phyloP scores from a whole-genome alignment of 2,113 vertebrate genomes.

The Zosterops pallidus region DNA sequence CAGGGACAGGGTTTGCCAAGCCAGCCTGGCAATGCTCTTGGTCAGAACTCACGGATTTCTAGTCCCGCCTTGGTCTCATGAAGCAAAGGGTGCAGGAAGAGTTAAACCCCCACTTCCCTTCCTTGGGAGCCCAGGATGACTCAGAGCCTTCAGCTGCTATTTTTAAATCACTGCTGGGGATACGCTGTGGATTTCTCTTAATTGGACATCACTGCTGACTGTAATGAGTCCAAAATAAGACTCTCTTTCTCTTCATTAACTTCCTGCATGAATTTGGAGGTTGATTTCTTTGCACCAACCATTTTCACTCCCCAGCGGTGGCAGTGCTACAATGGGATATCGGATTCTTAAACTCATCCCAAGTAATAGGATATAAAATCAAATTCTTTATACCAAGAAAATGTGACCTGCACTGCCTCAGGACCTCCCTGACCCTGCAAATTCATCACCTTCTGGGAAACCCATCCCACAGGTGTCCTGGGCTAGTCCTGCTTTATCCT shows the following conservation, averaged over 20 bases:
- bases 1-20: not conserved
- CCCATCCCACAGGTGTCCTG: accelerated
- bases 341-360: conserved; percentile 44
- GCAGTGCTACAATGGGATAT: not conserved
- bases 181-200: conserved; percentile 38
- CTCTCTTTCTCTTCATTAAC: conserved; percentile 27
- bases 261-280: conserved; percentile 29
- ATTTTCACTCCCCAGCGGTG: not conserved
- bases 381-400: conserved; percentile 25
- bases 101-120: not conserved
- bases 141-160: conserved; percentile 1
- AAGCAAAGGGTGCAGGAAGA: not conserved
- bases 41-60: not conserved
- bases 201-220: conserved; percentile 28
- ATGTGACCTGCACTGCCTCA: not conserved
- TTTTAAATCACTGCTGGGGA: conserved; percentile 31
- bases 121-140: not conserved
- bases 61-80: not conserved
- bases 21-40: accelerated
- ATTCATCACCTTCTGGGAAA: not conserved
- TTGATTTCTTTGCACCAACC: conserved; percentile 53
- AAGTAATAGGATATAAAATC: conserved; percentile 44
- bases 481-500: not conserved
- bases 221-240: conserved; percentile 37
- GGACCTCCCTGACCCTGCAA: not conserved